phyloP scores from a whole-genome alignment of 2,113 vertebrate genomes.

The Pluvialis apricaria region DNA sequence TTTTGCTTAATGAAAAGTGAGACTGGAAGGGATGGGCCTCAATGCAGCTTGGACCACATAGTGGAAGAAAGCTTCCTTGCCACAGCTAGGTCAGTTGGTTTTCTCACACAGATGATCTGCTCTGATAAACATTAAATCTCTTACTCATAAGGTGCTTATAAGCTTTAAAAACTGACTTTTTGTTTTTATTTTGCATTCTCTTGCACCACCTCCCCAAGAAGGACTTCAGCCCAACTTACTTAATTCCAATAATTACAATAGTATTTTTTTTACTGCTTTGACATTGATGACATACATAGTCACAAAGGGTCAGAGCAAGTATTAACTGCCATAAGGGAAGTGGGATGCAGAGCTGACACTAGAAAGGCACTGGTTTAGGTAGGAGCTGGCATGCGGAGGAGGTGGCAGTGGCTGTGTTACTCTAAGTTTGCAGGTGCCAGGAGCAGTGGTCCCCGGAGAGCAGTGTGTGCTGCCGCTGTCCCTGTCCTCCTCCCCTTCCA shows the following conservation, averaged over 20 bases:
- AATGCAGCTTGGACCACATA: not conserved
- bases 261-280: not conserved
- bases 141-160: not conserved
- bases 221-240: not conserved
- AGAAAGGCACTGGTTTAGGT: not conserved
- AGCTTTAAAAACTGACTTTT: not conserved
- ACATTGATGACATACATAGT: not conserved
- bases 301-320: not conserved
- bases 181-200: not conserved
- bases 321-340: not conserved
- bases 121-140: not conserved
- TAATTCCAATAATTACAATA: not conserved
- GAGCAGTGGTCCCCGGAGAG: not conserved
- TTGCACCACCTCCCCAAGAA: not conserved
- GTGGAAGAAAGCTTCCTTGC: not conserved
- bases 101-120: not conserved
- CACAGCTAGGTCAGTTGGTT: not conserved
- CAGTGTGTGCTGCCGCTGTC: not conserved
- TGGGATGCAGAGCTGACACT: accelerated
- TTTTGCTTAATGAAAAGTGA: not conserved
- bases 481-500: not conserved
- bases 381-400: not conserved
- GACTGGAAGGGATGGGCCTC: not conserved
- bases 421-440: not conserved
- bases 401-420: not conserved